Conservation (phyloP, 2,113 vertebrate genomes). For the Alethe diademata region DNA sequence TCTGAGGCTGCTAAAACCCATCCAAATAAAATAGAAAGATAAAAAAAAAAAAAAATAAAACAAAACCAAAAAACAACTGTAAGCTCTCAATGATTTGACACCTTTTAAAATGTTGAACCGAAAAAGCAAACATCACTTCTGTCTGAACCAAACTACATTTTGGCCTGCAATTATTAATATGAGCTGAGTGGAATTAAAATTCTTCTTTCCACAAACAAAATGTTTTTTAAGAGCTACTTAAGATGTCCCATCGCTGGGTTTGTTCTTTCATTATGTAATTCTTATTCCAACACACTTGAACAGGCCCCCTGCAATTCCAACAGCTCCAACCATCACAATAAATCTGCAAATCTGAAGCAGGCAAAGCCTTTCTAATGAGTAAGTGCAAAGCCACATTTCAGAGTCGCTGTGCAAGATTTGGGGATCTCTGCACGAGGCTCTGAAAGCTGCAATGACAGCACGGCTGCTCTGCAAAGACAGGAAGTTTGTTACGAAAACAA, state of each 20-base stretch:
- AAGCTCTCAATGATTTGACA: constrained; percentile 9
- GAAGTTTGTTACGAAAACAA: constrained; percentile 73
- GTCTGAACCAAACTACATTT: not conserved
- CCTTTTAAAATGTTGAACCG: not conserved
- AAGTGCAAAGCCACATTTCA: constrained; percentile 55
- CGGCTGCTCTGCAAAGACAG: constrained; percentile 64
- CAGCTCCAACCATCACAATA: constrained; percentile 40
- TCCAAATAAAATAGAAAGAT: constrained; percentile 68
- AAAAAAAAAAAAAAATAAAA: not conserved
- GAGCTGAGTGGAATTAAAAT: not conserved
- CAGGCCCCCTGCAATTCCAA: constrained; percentile 27
- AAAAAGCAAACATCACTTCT: constrained; percentile 6
- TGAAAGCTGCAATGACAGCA: constrained; percentile 69
- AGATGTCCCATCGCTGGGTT: not conserved
- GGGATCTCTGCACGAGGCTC: constrained; percentile 52
- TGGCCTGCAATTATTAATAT: not conserved
- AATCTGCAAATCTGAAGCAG: constrained; percentile 44
- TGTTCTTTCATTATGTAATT: constrained; percentile 50
- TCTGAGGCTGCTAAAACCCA: constrained; percentile 69
- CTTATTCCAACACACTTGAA: constrained; percentile 29
- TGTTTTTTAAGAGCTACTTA: not conserved
- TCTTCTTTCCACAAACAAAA: not conserved
- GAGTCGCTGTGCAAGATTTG: constrained; percentile 31
- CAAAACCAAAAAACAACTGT: not conserved
- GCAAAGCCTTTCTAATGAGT: constrained; percentile 23